Conservation (phyloP, 2,888 invertebrate genomes). For the Leptopilina myrica region DNA sequence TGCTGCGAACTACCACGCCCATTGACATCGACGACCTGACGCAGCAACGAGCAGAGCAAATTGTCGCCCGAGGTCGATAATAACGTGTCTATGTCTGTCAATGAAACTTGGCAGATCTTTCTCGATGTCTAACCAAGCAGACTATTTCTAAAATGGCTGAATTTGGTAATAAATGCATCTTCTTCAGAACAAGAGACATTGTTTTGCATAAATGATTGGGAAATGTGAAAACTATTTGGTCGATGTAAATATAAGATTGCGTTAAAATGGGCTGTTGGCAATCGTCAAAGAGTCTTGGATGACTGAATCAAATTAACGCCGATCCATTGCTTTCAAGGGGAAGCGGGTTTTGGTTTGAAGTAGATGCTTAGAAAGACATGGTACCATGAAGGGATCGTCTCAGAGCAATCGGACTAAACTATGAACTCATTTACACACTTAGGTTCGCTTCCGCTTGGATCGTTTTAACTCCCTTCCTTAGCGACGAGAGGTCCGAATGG, state of each 20-base stretch:
- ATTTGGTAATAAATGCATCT: too few species aligned
- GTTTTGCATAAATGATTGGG: too few species aligned
- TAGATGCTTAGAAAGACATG: conserved; percentile 59
- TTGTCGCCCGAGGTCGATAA: conserved; percentile 64
- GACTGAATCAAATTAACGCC: conserved; percentile 55
- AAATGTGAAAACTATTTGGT: neutral
- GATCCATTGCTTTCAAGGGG: conserved; percentile 51
- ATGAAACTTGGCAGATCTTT: conserved; percentile 23
- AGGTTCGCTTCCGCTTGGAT: conserved; percentile 64
- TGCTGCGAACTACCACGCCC: conserved; percentile 52
- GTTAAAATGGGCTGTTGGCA: conserved; percentile 45
- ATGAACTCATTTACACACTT: conserved; percentile 75
- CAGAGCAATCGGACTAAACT: conserved; percentile 73
- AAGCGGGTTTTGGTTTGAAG: conserved; percentile 49
- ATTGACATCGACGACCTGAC: conserved; percentile 67
- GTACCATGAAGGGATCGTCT: conserved; percentile 69
- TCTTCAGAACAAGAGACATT: neutral
- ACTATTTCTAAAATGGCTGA: neutral
- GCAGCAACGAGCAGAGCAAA: conserved; percentile 69
- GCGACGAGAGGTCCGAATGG: conserved; percentile 64
- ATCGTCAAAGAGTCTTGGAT: conserved; percentile 44
- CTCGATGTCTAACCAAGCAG: neutral
- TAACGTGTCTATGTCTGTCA: conserved; percentile 38
- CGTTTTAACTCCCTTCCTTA: conserved; percentile 62
- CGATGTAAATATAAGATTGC: neutral